These are phyloP conservation scores for Encarsia formosa DNA, from an alignment of 2,888 invertebrate genomes.

Conservation along the genomic window DNA sequence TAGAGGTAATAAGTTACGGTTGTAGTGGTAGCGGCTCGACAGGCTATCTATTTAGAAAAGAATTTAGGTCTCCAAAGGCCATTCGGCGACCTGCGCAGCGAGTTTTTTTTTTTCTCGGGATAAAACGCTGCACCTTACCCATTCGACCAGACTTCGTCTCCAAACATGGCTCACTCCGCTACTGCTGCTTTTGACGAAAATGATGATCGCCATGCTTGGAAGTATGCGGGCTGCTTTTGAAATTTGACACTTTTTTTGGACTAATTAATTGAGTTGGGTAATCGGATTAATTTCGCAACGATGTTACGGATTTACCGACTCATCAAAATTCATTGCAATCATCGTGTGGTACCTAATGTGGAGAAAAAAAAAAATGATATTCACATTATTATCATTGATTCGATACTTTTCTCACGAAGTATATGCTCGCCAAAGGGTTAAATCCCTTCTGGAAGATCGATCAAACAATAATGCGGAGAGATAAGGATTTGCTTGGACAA, in stretches of 20 bases:
- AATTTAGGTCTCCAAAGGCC: constrained; percentile 43
- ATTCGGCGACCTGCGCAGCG: constrained; percentile 36
- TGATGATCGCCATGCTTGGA: constrained; percentile 6
- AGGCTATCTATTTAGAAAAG: constrained; percentile 44
- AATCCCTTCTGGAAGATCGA: constrained; percentile 15
- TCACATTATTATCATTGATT: neutral
- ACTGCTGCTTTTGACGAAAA: constrained; percentile 16
- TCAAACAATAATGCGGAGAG: constrained; percentile 17
- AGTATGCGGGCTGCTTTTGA: no score
- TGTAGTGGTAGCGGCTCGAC: constrained; percentile 26
- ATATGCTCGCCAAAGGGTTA: no score
- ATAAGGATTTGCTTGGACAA: constrained; percentile 20
- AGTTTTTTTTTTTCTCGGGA: no score
- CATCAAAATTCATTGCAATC: no score
- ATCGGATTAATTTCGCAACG: no score
- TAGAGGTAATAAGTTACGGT: constrained; percentile 43
- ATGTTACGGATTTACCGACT: no score
- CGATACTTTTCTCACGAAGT: no score
- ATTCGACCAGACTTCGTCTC: neutral
- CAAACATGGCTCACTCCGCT: constrained; percentile 21
- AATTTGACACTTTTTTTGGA: no score
- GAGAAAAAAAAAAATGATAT: neutral
- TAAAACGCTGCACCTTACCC: no score
- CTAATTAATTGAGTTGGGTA: no score
- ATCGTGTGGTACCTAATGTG: no score